Evolutionary conservation across 2,888 invertebrate species (phyloP).

Genomic region (Eudemis profundana): DNA sequence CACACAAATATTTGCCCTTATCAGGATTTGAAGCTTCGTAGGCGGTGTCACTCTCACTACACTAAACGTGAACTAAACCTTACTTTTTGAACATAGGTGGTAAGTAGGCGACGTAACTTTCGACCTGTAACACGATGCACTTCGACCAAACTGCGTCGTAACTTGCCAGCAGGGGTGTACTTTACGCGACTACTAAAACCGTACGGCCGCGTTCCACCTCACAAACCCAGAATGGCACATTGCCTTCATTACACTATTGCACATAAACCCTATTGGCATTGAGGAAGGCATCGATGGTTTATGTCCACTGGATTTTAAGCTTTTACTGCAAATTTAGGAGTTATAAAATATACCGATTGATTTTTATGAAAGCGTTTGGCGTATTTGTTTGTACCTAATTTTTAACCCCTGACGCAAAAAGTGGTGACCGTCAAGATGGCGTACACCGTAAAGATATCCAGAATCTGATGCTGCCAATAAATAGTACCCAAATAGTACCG

Average conservation of each 20-base stretch:
- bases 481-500: no score
- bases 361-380: constrained; percentile 3
- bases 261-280: neutral
- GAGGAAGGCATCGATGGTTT: constrained; percentile 11
- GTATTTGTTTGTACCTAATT: constrained; percentile 4
- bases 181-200: constrained; percentile 34
- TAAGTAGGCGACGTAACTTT: constrained; percentile 26
- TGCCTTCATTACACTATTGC: neutral
- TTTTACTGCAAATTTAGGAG: constrained; percentile 34
- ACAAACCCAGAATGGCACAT: neutral
- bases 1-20: no score
- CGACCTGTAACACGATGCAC: constrained; percentile 34
- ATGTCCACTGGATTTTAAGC: constrained; percentile 34
- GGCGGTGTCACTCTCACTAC: no score
- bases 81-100: constrained; percentile 16
- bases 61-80: no score
- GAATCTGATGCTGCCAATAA: no score
- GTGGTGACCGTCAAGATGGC: no score
- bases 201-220: constrained; percentile 11
- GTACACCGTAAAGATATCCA: no score
- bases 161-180: constrained; percentile 34
- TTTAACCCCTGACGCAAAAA: no score
- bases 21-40: no score
- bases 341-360: constrained; percentile 32
- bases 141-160: constrained; percentile 31